Evolutionary conservation across 2,888 invertebrate genomes (phyloP).

Genomic region (Ethmia dodecea): DNA sequence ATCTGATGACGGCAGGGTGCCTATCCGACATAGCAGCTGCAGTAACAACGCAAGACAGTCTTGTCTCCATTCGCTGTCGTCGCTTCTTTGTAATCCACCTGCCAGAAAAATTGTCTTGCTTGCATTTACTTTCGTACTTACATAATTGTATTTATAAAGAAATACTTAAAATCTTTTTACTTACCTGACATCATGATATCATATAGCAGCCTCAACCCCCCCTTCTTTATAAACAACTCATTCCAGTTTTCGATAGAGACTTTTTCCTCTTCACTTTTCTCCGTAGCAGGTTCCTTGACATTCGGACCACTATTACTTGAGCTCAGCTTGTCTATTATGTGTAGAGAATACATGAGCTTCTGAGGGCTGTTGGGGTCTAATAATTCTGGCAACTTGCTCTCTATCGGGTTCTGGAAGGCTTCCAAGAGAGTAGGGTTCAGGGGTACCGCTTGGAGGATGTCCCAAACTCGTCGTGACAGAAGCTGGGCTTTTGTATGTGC

Average conservation of each 20-base stretch:
- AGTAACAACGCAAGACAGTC: conserved; percentile 93
- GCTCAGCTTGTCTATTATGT: conserved; percentile 83
- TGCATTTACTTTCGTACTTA: too few species aligned
- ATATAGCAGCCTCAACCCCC: conserved; percentile 91
- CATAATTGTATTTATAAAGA: background rate
- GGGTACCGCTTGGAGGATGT: conserved; percentile 93
- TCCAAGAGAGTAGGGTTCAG: conserved; percentile 91
- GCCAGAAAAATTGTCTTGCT: conserved; percentile 11
- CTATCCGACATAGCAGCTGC: conserved; percentile 91
- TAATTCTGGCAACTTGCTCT: conserved; percentile 83
- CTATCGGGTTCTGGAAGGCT: conserved; percentile 87
- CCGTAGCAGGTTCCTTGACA: conserved; percentile 42
- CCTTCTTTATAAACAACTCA: conserved; percentile 89
- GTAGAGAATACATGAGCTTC: conserved; percentile 95
- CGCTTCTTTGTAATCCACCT: conserved; percentile 83
- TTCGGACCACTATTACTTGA: conserved; percentile 44
- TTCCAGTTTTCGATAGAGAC: conserved; percentile 79
- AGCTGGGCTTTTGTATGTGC: conserved; percentile 93
- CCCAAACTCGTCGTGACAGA: conserved; percentile 95
- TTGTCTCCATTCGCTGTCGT: conserved; percentile 95
- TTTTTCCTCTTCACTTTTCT: conserved; percentile 56
- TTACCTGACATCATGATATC: conserved; percentile 93
- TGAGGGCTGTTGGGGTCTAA: conserved; percentile 94
- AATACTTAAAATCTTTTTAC: too few species aligned
- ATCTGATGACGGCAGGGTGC: conserved; percentile 80